These are phyloP conservation scores for Lithosia quadra DNA, from an alignment of 2,888 invertebrate species.

Conservation along the genomic window DNA sequence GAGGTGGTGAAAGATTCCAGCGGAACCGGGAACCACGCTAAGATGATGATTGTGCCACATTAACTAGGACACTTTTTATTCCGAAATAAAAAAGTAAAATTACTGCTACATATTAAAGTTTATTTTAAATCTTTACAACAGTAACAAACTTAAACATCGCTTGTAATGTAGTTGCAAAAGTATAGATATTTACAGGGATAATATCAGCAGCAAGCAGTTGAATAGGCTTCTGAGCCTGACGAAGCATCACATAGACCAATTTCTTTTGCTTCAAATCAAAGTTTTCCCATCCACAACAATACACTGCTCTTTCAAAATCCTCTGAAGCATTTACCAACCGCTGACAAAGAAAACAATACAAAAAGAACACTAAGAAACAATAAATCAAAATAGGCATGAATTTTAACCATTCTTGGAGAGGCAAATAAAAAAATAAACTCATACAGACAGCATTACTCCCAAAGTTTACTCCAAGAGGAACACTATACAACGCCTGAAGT, in stretches of 20 bases:
- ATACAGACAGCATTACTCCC: conserved; percentile 72
- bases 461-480: conserved; percentile 75
- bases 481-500: conserved; percentile 68
- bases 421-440: conserved; percentile 69
- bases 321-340: conserved; percentile 71
- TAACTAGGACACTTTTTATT: not conserved
- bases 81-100: not conserved
- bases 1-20: too few relatives aligned
- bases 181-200: conserved; percentile 76
- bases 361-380: conserved; percentile 71
- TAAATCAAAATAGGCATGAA: conserved; percentile 71
- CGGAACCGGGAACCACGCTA: too few relatives aligned
- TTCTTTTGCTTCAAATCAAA: conserved; percentile 68
- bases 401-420: conserved; percentile 65
- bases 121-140: conserved; percentile 68
- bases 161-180: conserved; percentile 74
- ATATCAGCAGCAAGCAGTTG: conserved; percentile 74
- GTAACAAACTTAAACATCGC: conserved; percentile 77
- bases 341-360: conserved; percentile 78
- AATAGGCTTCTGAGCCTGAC: conserved; percentile 71
- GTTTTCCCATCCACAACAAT: conserved; percentile 79
- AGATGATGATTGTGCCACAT: too few relatives aligned
- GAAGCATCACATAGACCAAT: conserved; percentile 65
- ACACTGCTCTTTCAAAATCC: conserved; percentile 69
- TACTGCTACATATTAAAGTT: not conserved